These are phyloP conservation scores for Phengaris arion DNA, from an alignment of 2,888 invertebrate species.

Conservation along the genomic window DNA sequence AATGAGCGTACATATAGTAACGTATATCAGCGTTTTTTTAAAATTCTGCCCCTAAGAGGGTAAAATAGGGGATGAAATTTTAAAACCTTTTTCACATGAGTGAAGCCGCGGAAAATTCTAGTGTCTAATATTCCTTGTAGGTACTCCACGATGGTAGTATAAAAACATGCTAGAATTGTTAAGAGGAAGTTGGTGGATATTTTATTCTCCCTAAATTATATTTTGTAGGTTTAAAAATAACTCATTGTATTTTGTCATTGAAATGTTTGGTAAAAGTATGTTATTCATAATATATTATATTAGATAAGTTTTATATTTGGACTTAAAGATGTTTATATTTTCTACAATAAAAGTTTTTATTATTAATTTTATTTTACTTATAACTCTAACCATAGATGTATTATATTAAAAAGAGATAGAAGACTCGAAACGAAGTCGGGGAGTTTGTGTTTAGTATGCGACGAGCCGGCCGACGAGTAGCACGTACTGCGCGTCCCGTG, in stretches of 20 bases:
- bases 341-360: background rate
- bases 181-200: background rate
- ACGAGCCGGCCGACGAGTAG: no score
- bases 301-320: conserved; percentile 2
- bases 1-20: no score
- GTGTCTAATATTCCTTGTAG: background rate
- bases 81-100: background rate
- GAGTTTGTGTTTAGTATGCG: no score
- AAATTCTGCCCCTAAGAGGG: no score
- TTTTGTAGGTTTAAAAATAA: background rate
- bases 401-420: no score
- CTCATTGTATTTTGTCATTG: conserved; percentile 3
- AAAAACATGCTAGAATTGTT: background rate
- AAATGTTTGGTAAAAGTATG: conserved; percentile 11
- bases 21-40: no score
- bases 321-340: conserved; percentile 7
- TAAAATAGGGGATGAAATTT: no score
- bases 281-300: background rate
- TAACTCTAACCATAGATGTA: background rate
- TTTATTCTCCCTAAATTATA: background rate
- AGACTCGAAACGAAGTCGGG: no score
- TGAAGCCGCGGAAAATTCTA: background rate
- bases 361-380: conserved; percentile 1
- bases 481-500: no score
- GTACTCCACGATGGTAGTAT: background rate